Evolutionary conservation across 2,797 vertebrate species (phyloP).

Genomic region (Glossophaga mutica): DNA sequence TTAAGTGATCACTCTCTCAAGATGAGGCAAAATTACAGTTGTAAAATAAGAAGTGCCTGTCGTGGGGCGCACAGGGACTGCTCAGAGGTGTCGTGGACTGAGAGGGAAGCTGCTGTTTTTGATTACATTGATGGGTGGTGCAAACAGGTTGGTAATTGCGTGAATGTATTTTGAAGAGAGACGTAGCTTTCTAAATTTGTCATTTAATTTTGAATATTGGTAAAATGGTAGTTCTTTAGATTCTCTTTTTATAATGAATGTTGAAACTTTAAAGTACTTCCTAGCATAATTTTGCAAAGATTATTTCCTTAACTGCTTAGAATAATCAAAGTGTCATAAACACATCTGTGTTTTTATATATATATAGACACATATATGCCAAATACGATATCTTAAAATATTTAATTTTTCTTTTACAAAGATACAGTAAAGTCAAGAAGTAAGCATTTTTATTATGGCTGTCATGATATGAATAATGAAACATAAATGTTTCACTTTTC

Average conservation of each 20-base stretch:
- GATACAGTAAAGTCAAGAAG: background rate
- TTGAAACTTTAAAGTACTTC: conserved; percentile 15
- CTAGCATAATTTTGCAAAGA: conserved; percentile 26
- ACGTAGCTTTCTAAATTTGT: background rate
- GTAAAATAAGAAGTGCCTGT: background rate
- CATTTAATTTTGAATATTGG: conserved; percentile 40
- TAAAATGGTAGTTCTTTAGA: conserved; percentile 12
- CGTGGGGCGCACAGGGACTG: background rate
- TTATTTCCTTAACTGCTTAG: conserved; percentile 5
- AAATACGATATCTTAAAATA: conserved; percentile 22
- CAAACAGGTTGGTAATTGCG: background rate
- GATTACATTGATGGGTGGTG: background rate
- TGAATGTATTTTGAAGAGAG: conserved; percentile 8
- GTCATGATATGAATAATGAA: conserved; percentile 7
- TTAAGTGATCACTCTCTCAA: background rate
- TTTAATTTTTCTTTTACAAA: background rate
- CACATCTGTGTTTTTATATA: background rate
- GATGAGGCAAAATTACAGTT: background rate
- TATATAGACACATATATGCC: background rate
- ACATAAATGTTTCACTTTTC: conserved; percentile 52
- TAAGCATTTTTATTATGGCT: conserved; percentile 25
- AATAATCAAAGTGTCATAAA: conserved; percentile 8
- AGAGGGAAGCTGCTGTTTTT: no score
- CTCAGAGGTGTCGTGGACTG: background rate
- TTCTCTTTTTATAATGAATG: background rate